These are phyloP conservation scores for Stomatorhinus ivindoensis DNA, from an alignment of 2,113 vertebrate genomes.

Conservation along the genomic window DNA sequence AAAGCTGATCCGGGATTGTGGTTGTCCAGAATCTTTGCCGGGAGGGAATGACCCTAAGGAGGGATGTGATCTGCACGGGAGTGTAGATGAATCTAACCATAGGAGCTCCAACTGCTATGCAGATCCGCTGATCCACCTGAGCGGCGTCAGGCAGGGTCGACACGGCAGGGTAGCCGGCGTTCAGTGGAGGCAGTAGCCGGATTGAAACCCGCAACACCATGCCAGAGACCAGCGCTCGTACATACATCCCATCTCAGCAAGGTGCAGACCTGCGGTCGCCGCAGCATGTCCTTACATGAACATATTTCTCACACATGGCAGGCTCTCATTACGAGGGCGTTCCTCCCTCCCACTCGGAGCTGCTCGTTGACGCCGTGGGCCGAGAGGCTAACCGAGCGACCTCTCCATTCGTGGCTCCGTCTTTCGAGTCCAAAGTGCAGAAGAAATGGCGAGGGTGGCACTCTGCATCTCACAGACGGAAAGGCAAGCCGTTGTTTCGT, in stretches of 20 bases:
- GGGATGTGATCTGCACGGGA: neutral
- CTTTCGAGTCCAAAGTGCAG: neutral
- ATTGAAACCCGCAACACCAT: neutral
- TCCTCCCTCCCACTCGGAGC: neutral
- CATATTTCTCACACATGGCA: neutral
- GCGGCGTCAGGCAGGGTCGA: neutral
- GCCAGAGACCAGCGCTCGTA: neutral
- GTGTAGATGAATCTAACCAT: neutral
- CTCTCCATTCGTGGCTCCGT: neutral
- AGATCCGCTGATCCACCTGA: neutral
- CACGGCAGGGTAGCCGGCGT: neutral
- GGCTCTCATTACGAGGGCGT: neutral
- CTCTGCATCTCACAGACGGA: neutral
- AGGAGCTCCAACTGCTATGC: neutral
- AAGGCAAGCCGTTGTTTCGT: neutral
- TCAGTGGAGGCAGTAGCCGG: neutral
- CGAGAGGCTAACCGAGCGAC: neutral
- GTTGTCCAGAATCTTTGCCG: neutral
- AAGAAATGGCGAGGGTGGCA: neutral
- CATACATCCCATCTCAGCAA: neutral
- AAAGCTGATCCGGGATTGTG: neutral
- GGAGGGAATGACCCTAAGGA: neutral
- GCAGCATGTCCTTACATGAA: neutral
- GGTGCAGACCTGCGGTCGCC: neutral
- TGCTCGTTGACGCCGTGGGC: neutral